These are phyloP conservation scores for Muscidifurax raptorellus DNA, from an alignment of 1,140 invertebrate species.

Conservation along the genomic window DNA sequence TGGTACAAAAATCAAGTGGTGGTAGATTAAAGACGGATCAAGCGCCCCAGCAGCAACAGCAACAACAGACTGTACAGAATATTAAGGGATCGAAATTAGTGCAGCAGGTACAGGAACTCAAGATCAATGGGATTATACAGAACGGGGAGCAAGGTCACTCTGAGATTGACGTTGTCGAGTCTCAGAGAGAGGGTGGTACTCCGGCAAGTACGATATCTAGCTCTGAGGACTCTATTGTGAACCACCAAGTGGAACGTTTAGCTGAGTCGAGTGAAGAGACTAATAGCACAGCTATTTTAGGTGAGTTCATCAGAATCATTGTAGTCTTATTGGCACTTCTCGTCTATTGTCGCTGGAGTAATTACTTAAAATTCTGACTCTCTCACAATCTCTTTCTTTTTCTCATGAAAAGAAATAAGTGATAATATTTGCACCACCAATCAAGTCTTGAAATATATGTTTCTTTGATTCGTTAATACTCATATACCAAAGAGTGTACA, in stretches of 20 bases:
- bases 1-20: constrained; percentile 66
- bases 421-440: constrained; percentile 7
- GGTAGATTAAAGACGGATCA: constrained; percentile 64
- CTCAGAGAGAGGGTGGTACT: constrained; percentile 70
- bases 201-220: constrained; percentile 72
- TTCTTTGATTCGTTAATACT: neutral
- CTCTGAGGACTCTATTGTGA: constrained; percentile 69
- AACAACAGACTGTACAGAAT: constrained; percentile 52
- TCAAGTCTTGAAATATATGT: neutral
- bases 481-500: neutral
- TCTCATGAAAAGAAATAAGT: constrained; percentile 11
- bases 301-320: constrained; percentile 60
- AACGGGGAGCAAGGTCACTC: constrained; percentile 64
- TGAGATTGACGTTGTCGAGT: constrained; percentile 66
- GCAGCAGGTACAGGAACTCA: constrained; percentile 68
- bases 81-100: constrained; percentile 62
- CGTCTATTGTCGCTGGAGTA: constrained; percentile 37
- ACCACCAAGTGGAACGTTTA: constrained; percentile 65
- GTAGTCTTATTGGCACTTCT: constrained; percentile 37
- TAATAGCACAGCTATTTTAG: constrained; percentile 64
- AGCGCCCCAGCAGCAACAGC: constrained; percentile 55
- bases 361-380: constrained; percentile 11
- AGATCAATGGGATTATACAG: constrained; percentile 68
- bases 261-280: constrained; percentile 66
- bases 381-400: neutral